Base-by-base conservation (phyloP, 2,888 invertebrate species). In the Silvanus unidentatus region DNA sequence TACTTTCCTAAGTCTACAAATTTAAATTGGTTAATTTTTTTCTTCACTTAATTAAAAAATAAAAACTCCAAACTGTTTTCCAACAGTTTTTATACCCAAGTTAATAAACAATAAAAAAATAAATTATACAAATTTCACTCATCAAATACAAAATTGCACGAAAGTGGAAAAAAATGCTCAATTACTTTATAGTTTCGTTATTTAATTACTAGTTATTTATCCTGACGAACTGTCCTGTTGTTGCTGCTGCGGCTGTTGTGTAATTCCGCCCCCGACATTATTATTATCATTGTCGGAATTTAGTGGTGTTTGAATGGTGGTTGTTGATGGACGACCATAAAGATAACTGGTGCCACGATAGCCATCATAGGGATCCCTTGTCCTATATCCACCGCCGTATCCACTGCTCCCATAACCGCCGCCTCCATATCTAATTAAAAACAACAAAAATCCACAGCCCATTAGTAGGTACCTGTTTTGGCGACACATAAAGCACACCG, bases 321-420 rank as follows among this genome's bases (percentile, higher is more conserved):
- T 65, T 12, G 65, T 70, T 61, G 55, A 73, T 63, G 60, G 76
- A 71, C 80, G 71, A 44, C 76, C 75, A 54, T 77, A 78, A 46
- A 80, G 66, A 57, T 80, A 80, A 55, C 75, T 78, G 9, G 77
- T 79, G 16, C 72, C 75, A 2, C 69, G 58, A 50, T 66, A 66
- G 16, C 60, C 59, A 39, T 60, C 58, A 44, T 65, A 63, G 50
- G 68, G 57, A 53, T 64, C 52, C 56, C 62, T 62, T 12, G 6
- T 9, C n/a, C n/a, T 4, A 37, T 13, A 37, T n/a, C 37, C 12
- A 16, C 32, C 12, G 12, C 32, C 32, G 22, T 8, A 3, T 3
- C 22, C 22, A 8, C 22, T 8, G 22, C 22, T 22, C 4, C 22
- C 22, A 8, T 8, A 3, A 8, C 22, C 22, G 22, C 22, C 22